Percentiles rank a stretch among this genome's conserved stretches.
phyloP scores from a whole-genome alignment of 2,888 invertebrate species.

The Eupithecia abbreviata region DNA sequence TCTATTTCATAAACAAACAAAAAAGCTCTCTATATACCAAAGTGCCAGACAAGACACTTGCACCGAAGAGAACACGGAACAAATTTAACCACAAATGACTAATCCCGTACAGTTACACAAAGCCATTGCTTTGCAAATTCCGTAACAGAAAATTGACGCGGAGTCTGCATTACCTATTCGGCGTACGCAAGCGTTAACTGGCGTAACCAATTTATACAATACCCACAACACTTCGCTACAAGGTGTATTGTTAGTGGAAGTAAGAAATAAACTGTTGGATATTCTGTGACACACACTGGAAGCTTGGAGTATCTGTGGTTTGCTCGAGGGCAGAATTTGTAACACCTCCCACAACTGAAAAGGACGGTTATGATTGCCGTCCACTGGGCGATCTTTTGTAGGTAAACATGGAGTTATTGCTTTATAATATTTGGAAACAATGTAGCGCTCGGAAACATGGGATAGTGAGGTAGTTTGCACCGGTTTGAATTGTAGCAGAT shows the following conservation, averaged over 20 bases:
- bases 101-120: conserved; percentile 52
- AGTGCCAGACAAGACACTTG: conserved; percentile 13
- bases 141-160: conserved; percentile 54
- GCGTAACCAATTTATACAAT: conserved; percentile 67
- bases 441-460: conserved; percentile 11
- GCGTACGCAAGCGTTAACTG: conserved; percentile 59
- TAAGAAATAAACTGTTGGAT: conserved; percentile 17
- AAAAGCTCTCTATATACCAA: background rate
- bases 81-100: conserved; percentile 52
- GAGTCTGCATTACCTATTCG: conserved; percentile 59
- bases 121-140: conserved; percentile 54
- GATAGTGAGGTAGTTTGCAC: conserved; percentile 2
- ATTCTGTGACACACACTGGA: background rate
- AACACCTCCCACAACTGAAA: conserved; percentile 65
- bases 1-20: background rate
- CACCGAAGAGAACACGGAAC: conserved; percentile 38
- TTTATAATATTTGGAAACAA: conserved; percentile 32
- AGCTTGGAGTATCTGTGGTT: conserved; percentile 27
- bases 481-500: conserved; percentile 7
- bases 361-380: conserved; percentile 47
- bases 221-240: conserved; percentile 53
- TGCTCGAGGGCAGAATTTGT: conserved; percentile 65
- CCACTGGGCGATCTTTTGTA: conserved; percentile 30
- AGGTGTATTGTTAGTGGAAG: conserved; percentile 61
- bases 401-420: conserved; percentile 39